These are phyloP conservation scores for Anodontia alba DNA, from an alignment of 2,888 invertebrate species.

Conservation along the genomic window DNA sequence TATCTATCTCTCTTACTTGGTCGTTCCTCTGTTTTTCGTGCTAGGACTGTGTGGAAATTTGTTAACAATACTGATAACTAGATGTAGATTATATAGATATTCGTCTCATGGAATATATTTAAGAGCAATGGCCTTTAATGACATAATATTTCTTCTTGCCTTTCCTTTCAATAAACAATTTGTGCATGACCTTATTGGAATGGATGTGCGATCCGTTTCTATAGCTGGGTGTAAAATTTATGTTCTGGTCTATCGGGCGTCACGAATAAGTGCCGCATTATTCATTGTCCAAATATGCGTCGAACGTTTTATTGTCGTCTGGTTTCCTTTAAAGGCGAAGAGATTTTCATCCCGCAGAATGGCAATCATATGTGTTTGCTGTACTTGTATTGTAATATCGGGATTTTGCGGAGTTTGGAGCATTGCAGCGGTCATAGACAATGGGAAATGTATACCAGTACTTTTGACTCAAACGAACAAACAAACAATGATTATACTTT, in stretches of 20 bases:
- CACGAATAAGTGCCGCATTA: neutral
- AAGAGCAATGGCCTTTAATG: neutral
- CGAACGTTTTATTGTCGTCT: neutral
- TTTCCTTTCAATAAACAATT: slow-evolving; percentile 2
- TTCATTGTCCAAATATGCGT: neutral
- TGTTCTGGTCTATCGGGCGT: neutral
- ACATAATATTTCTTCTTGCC: neutral
- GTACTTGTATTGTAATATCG: neutral
- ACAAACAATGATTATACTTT: neutral
- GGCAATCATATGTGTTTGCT: neutral
- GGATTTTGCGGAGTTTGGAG: neutral
- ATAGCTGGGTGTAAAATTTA: neutral
- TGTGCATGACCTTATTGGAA: neutral
- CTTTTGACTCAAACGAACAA: neutral
- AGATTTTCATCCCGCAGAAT: neutral
- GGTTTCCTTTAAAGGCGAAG: neutral
- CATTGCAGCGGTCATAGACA: neutral
- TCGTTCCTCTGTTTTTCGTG: neutral
- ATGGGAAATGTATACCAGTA: neutral
- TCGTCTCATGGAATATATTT: neutral
- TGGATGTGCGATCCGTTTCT: neutral
- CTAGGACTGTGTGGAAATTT: neutral
- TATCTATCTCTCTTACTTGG: neutral
- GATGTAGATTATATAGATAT: neutral
- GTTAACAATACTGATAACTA: neutral